Evolutionary conservation across 2,113 vertebrate genomes (phyloP).

Genomic region (Conger conger): DNA sequence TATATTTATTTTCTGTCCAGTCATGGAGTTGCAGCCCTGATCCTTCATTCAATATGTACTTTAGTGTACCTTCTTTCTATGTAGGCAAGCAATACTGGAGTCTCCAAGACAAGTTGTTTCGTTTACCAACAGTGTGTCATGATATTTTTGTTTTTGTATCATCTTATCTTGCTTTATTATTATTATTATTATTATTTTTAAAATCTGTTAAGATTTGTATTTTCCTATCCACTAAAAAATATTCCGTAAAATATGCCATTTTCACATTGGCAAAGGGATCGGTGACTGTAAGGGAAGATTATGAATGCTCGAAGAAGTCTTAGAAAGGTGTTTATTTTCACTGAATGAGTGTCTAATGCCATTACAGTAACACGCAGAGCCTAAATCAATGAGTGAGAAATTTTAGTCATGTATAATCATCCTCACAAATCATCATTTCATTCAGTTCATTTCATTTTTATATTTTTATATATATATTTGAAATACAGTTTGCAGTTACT

Average conservation of each 20-base stretch:
- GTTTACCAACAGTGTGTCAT: not conserved
- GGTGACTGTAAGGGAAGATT: not conserved
- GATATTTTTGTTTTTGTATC: not conserved
- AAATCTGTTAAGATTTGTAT: not conserved
- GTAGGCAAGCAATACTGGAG: not conserved
- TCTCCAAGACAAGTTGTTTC: not conserved
- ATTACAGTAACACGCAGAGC: not conserved
- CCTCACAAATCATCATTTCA: not conserved
- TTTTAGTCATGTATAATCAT: not conserved
- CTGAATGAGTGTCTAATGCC: not conserved
- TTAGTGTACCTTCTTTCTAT: not conserved
- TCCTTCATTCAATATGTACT: not conserved
- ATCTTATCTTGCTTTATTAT: not conserved
- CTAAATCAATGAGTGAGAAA: not conserved
- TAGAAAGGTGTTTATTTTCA: not conserved
- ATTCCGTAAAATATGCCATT: not conserved
- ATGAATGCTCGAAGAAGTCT: not conserved
- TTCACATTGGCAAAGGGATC: not conserved
- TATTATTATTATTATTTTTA: not conserved
- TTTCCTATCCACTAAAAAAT: not conserved
- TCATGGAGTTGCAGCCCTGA: not conserved
- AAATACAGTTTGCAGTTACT: not conserved
- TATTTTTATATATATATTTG: not conserved
- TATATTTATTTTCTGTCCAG: slow-evolving; percentile 6
- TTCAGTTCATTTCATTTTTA: not conserved